Conservation (phyloP, 2,113 vertebrate species). For the Psilopsiagon aymara region DNA sequence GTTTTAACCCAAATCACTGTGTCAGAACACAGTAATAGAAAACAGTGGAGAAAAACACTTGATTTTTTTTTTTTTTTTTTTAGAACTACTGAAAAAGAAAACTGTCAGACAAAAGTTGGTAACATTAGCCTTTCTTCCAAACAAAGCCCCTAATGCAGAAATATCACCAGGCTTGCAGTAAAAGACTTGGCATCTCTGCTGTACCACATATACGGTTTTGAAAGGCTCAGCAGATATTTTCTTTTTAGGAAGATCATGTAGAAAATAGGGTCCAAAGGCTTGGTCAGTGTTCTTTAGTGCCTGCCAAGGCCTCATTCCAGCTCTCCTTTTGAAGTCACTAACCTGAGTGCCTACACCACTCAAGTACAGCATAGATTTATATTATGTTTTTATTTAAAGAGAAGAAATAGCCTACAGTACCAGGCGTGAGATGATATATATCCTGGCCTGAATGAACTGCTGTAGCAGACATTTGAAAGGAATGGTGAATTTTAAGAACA, state of each 20-base stretch:
- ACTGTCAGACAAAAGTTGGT: background rate
- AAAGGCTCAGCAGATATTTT: conserved; percentile 28
- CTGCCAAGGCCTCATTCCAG: conserved; percentile 34
- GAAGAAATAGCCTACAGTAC: conserved; percentile 47
- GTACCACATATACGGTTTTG: background rate
- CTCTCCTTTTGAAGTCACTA: conserved; percentile 45
- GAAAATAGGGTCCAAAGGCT: background rate
- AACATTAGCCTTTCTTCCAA: background rate
- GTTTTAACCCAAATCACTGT: background rate
- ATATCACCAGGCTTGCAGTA: background rate
- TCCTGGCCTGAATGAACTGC: conserved; percentile 31
- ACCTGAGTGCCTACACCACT: conserved; percentile 22
- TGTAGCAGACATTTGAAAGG: conserved; percentile 48
- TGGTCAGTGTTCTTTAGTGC: conserved; percentile 15
- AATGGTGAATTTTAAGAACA: conserved; percentile 45
- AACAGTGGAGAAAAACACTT: background rate
- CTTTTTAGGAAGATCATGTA: conserved; percentile 24
- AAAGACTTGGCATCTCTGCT: conserved; percentile 9
- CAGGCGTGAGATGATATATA: conserved; percentile 22
- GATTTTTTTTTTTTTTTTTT: background rate
- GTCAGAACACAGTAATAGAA: background rate
- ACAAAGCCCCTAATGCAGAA: background rate
- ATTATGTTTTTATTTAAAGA: conserved; percentile 66
- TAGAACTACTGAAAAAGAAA: background rate
- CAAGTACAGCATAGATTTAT: conserved; percentile 49